Conservation (phyloP, 2,888 invertebrate genomes). For the Euspilapteryx auroguttella region DNA sequence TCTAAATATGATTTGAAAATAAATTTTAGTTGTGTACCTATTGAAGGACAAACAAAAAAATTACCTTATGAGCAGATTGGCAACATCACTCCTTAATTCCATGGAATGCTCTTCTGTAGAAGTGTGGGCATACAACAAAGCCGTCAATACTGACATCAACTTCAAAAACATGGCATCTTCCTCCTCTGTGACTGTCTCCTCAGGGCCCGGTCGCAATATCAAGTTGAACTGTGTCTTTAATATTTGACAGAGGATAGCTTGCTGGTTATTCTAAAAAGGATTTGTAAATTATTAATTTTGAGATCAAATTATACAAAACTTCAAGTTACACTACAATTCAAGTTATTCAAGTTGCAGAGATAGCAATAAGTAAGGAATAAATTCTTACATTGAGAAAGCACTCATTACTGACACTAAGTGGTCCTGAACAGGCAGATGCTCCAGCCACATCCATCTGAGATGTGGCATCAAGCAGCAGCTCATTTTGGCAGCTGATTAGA, state of each 20-base stretch:
- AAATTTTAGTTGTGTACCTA: no score
- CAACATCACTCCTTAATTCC: conserved; percentile 75
- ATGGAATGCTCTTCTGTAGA: conserved; percentile 62
- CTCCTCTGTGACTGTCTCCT: conserved; percentile 55
- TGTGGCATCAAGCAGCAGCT: conserved; percentile 52
- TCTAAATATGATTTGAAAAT: no score
- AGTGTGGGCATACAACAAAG: conserved; percentile 65
- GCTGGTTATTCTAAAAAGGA: conserved; percentile 53
- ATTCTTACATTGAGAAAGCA: conserved; percentile 25
- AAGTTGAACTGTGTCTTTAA: conserved; percentile 81
- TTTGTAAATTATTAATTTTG: no score
- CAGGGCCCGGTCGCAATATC: conserved; percentile 51
- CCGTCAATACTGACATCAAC: conserved; percentile 71
- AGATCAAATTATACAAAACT: no score
- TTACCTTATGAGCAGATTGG: conserved; percentile 77
- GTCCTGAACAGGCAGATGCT: conserved; percentile 15
- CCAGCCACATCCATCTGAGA: conserved; percentile 15
- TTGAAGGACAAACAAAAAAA: conserved; percentile 2
- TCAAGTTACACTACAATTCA: no score
- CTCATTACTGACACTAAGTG: conserved; percentile 14
- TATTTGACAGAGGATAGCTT: conserved; percentile 70
- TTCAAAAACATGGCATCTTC: conserved; percentile 73
- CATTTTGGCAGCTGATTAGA: conserved; percentile 68
- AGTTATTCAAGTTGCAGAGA: no score
- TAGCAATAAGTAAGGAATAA: no score